A percentile compares a stretch with the other conserved stretches of the same genome.
Conservation (phyloP, 2,888 invertebrate genomes). For the Phalera bucephala region DNA sequence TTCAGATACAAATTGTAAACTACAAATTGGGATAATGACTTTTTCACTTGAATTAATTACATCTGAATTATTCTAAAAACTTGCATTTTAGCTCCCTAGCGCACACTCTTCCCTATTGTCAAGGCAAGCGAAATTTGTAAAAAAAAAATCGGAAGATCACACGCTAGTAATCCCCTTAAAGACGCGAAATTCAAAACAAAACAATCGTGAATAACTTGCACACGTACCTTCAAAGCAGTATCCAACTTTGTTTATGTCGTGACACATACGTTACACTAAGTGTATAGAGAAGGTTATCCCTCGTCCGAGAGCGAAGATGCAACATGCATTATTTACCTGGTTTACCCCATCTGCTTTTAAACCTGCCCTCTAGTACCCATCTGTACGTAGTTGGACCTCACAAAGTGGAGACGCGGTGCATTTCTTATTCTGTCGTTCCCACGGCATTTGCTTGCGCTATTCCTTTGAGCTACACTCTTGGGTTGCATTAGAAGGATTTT, state of each 20-base stretch:
- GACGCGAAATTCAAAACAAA: background rate
- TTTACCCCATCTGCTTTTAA: conserved; percentile 15
- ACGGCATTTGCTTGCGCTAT: conserved; percentile 12
- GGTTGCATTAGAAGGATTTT: too few species aligned
- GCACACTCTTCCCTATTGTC: too few species aligned
- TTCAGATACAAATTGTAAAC: too few species aligned
- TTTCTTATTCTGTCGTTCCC: conserved; percentile 21
- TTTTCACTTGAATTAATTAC: too few species aligned
- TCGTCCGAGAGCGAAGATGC: conserved; percentile 18
- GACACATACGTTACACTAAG: conserved; percentile 6
- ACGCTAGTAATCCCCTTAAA: too few species aligned
- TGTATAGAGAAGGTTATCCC: conserved; percentile 17
- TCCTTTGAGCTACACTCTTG: too few species aligned
- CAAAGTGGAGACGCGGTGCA: conserved; percentile 22
- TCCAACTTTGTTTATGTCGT: conserved; percentile 8
- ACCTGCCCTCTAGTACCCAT: conserved; percentile 4
- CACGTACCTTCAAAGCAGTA: too few species aligned
- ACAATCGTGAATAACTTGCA: background rate
- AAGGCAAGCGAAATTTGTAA: too few species aligned
- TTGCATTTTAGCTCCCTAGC: too few species aligned
- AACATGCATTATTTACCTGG: conserved; percentile 39
- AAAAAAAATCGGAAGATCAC: too few species aligned
- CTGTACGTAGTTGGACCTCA: conserved; percentile 16
- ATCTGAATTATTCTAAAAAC: too few species aligned
- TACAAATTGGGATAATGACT: too few species aligned